Evolutionary conservation across 2,113 vertebrate species (phyloP).

Genomic region (Caloenas nicobarica): DNA sequence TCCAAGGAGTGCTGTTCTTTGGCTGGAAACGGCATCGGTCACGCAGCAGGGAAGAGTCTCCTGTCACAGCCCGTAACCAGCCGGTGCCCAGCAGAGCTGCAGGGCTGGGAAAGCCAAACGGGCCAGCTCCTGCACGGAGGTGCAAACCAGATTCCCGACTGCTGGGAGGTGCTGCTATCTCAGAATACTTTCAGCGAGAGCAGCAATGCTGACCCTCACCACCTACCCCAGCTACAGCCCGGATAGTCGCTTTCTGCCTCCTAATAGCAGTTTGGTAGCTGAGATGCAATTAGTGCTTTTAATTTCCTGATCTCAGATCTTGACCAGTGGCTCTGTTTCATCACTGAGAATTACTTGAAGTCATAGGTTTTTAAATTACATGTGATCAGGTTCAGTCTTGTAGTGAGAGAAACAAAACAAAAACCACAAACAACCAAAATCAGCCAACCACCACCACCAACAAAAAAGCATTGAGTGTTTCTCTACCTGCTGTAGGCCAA

Average conservation of each 20-base stretch:
- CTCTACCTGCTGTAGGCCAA: background rate
- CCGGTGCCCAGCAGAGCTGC: background rate
- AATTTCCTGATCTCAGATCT: background rate
- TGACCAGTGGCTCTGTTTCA: background rate
- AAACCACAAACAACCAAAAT: too few species aligned
- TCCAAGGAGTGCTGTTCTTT: background rate
- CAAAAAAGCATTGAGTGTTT: background rate
- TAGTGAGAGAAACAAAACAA: accelerated
- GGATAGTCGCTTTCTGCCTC: background rate
- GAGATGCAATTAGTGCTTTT: background rate
- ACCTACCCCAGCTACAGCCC: background rate
- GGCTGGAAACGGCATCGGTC: background rate
- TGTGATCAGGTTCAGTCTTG: background rate
- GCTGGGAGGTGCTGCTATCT: background rate
- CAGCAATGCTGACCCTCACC: background rate
- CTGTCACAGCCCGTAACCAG: background rate
- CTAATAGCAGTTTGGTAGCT: background rate
- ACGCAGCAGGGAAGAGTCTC: background rate
- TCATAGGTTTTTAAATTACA: background rate
- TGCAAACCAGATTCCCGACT: background rate
- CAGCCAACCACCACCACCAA: too few species aligned
- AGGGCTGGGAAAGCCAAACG: background rate
- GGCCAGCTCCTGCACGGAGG: background rate
- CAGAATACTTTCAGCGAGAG: accelerated
- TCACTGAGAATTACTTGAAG: background rate